Conservation (phyloP, 1,140 invertebrate species). For the Bombyx mandarina region DNA sequence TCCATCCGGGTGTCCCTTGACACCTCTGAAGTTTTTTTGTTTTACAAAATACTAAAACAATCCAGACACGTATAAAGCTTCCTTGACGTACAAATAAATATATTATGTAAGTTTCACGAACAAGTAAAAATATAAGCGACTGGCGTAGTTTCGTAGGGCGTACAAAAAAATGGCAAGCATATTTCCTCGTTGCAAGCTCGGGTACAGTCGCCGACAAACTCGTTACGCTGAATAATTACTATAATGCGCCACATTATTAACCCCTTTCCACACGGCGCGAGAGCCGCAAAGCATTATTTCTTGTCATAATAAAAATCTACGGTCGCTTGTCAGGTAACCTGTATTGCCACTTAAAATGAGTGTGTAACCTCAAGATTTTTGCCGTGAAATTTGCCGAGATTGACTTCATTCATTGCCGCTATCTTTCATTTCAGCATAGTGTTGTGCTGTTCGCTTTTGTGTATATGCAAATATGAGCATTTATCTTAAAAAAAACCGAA, state of each 20-base stretch:
- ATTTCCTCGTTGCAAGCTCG: conserved; percentile 12
- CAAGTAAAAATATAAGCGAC: neutral
- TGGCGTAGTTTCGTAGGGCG: neutral
- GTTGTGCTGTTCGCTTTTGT: neutral
- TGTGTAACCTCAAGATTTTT: neutral
- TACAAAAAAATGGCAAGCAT: conserved; percentile 8
- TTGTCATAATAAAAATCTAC: conserved; percentile 21
- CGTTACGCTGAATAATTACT: conserved; percentile 26
- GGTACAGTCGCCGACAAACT: conserved; percentile 19
- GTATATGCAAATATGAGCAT: neutral
- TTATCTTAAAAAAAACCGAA: too few species aligned
- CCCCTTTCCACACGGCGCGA: conserved; percentile 5
- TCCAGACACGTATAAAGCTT: too few species aligned
- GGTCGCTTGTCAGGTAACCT: conserved; percentile 5
- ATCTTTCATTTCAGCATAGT: neutral
- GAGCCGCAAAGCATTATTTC: conserved; percentile 5
- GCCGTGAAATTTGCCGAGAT: neutral
- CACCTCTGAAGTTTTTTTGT: too few species aligned
- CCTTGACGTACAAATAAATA: too few species aligned
- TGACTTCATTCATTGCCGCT: neutral
- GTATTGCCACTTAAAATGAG: neutral
- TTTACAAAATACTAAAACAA: too few species aligned
- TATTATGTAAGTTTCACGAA: too few species aligned
- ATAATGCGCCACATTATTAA: conserved; percentile 25
- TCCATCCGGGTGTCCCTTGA: too few species aligned